Conservation (phyloP, 2,888 invertebrate genomes). For the Pammene aurita region DNA sequence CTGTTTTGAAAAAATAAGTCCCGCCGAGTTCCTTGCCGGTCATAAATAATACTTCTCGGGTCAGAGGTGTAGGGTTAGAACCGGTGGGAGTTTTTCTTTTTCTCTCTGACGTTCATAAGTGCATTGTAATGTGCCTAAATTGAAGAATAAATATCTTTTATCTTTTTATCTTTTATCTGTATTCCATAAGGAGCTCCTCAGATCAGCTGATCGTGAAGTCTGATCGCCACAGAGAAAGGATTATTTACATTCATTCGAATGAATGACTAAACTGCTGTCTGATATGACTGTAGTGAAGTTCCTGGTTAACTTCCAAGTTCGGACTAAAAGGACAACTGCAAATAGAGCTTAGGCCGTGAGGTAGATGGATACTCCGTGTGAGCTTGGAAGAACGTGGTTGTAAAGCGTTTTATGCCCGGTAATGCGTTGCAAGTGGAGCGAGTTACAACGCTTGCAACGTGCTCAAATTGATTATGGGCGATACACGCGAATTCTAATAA, state of each 20-base stretch:
- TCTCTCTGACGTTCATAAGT: too few relatives aligned
- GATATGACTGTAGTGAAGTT: slow-evolving; percentile 50
- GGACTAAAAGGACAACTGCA: slow-evolving; percentile 55
- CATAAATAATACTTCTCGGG: too few relatives aligned
- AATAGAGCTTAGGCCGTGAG: slow-evolving; percentile 54
- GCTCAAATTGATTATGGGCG: slow-evolving; percentile 76
- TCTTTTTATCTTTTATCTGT: too few relatives aligned
- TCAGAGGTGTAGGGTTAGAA: too few relatives aligned
- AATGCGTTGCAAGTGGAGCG: slow-evolving; percentile 72
- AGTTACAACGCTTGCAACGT: slow-evolving; percentile 64
- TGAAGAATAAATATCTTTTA: too few relatives aligned
- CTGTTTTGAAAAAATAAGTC: too few relatives aligned
- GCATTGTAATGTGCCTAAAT: too few relatives aligned
- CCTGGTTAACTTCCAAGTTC: slow-evolving; percentile 59
- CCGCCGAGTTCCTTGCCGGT: too few relatives aligned
- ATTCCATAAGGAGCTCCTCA: not conserved
- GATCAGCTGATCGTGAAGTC: not conserved
- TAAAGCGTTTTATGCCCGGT: slow-evolving; percentile 64
- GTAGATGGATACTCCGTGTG: slow-evolving; percentile 59
- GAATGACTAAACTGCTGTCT: not conserved
- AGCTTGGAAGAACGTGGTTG: slow-evolving; percentile 64
- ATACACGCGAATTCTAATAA: slow-evolving; percentile 81
- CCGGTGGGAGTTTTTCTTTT: too few relatives aligned
- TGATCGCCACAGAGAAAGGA: not conserved
- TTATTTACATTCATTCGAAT: slow-evolving; percentile 2